Evolutionary conservation across 1,140 invertebrate species (phyloP), one percentile per base, ranked within the genome.

Genomic region (Steinernema khuongi): DNA sequence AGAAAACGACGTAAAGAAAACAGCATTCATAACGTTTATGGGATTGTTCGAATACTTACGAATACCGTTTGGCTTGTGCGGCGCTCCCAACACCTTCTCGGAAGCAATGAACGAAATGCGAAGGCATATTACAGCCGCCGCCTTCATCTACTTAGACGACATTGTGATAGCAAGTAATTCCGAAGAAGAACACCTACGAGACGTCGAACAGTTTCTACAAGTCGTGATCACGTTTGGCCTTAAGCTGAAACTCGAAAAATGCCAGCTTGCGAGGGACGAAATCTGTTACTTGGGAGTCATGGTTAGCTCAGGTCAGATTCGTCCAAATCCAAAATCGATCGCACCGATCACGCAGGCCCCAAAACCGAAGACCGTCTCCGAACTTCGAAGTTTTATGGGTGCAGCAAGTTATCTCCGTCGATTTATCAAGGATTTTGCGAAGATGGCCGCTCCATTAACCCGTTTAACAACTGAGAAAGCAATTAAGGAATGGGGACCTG

Each of bases 51-150:
- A 72, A 1, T 72, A 67, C 30, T 0, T 72, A 1, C 41, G 71
- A 0, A 22, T 72, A 22, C 71, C 71, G 0, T 72, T 72, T 60
- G 71, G 71, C 7, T 28, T 72, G 17, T 67, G 36, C n/a, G 18
- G 1, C 0, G 71, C 71, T n/a, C 71, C 71, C 1, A 1, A 32
- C 2, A 72, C 43, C 0, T 72, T 72, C 44, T n/a, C 18, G 29
- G 19, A 22, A 17, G 4, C 2, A 14, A 22, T 60, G 22, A 22
- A 60, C 4, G 7, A 41, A 4, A 7, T 41, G 36, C 4, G 18
- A 18, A 14, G 50, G 50, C 50, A 11, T 60, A 14, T 60, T 14
- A 18, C 50, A 4, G 11, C 50, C 4, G 26, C 14, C 11, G 14
- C 26, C 50, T 22, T 60, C 19, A 60, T 60, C 7, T 60, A 60